A percentile compares a stretch with the other conserved stretches of the same genome.
These are phyloP conservation scores for Cephus pygmeus DNA, from an alignment of 2,888 invertebrate species.

Conservation along the genomic window DNA sequence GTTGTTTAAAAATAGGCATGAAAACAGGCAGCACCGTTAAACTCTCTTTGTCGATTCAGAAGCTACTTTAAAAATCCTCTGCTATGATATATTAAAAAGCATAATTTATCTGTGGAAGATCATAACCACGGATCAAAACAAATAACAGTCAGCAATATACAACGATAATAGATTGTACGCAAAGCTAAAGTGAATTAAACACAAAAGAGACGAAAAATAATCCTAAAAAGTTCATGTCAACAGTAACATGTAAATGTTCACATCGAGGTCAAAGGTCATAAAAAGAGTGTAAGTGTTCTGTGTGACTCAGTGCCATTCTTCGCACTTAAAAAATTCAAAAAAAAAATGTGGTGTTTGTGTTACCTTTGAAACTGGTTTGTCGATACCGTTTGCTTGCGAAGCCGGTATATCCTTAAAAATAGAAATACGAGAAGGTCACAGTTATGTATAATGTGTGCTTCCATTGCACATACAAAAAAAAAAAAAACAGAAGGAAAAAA, in stretches of 20 bases:
- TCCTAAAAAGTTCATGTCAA: not conserved
- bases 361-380: conserved; percentile 60
- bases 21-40: not conserved
- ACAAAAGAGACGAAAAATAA: conserved; percentile 6
- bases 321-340: not conserved
- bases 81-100: not conserved
- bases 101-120: not conserved
- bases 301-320: not conserved
- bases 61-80: not conserved
- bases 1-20: not conserved
- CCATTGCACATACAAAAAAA: not conserved
- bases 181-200: not conserved
- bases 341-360: conserved; percentile 19
- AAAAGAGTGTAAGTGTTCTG: not conserved
- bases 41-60: not conserved
- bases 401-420: conserved; percentile 56
- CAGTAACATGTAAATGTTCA: not conserved
- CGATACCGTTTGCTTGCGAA: conserved; percentile 60
- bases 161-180: conserved; percentile 3
- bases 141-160: not conserved
- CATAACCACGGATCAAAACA: not conserved
- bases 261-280: not conserved
- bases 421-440: conserved; percentile 37
- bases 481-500: not conserved
- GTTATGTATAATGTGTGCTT: not conserved